phyloP scores from a whole-genome alignment of 2,113 vertebrate genomes.

The Paradoxurus hermaphroditus region DNA sequence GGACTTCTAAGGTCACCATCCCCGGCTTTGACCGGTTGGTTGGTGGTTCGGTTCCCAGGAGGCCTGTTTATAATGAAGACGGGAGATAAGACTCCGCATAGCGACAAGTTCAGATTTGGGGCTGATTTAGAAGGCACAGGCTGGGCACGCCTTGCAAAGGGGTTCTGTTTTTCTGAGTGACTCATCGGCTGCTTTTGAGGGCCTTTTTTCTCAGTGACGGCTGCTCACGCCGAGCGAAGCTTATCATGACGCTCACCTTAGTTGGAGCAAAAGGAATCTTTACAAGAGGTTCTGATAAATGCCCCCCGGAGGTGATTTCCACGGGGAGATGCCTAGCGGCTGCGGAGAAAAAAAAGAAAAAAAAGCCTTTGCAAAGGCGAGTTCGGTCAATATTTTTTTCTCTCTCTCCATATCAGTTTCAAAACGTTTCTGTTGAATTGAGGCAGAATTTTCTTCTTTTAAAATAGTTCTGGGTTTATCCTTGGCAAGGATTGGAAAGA shows the following conservation, averaged over 20 bases:
- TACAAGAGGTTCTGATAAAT: neutral
- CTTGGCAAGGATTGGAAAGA: neutral
- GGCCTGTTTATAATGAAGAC: neutral
- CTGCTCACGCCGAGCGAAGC: neutral
- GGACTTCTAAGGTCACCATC: neutral
- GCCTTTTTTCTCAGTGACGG: neutral
- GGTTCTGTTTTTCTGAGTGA: neutral
- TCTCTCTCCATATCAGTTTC: neutral
- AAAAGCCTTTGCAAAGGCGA: neutral
- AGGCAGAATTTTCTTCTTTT: neutral
- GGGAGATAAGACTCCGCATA: neutral
- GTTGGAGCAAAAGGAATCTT: neutral
- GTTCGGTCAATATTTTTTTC: neutral
- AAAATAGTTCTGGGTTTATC: neutral
- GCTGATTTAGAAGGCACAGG: neutral
- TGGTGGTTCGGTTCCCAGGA: neutral
- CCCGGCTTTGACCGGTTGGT: neutral
- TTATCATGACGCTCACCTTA: neutral
- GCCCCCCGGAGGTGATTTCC: neutral
- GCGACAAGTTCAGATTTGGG: neutral
- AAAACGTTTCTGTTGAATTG: neutral
- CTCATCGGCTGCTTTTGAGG: neutral
- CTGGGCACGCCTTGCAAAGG: neutral
- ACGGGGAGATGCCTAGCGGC: neutral
- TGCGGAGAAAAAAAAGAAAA: neutral